These are phyloP conservation scores for Prosopocoilus inquinatus DNA, from an alignment of 2,888 invertebrate species.

Conservation along the genomic window DNA sequence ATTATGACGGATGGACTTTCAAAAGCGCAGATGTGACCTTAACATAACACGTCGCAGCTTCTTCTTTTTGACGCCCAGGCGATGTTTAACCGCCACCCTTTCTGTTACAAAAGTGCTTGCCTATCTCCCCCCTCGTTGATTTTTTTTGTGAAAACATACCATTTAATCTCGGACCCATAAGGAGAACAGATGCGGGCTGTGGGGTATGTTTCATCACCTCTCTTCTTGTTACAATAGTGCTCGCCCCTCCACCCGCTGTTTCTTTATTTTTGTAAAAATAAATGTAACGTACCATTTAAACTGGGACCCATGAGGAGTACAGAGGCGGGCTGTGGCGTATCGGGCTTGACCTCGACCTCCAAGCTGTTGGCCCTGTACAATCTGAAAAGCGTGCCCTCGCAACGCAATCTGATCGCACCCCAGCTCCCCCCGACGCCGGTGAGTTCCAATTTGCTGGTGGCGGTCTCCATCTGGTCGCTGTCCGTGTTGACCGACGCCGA, in stretches of 20 bases:
- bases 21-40: no score
- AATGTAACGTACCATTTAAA: conserved; percentile 31
- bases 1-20: no score
- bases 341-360: conserved; percentile 59
- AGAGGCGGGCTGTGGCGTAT: conserved; percentile 62
- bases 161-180: conserved; percentile 43
- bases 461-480: conserved; percentile 60
- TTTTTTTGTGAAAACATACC: conserved; percentile 28
- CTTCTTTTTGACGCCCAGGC: no score
- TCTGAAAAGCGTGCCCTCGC: conserved; percentile 63
- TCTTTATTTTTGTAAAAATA: no score
- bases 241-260: no score
- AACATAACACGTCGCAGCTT: no score
- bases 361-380: conserved; percentile 61
- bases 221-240: no score
- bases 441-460: conserved; percentile 58
- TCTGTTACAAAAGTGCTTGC: no score
- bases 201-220: no score
- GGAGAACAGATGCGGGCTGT: conserved; percentile 62
- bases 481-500: conserved; percentile 58
- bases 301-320: conserved; percentile 54
- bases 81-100: no score
- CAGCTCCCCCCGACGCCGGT: conserved; percentile 57
- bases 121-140: no score
- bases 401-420: conserved; percentile 58